phyloP scores from a whole-genome alignment of 2,888 invertebrate genomes.

The Philonicus albiceps region DNA sequence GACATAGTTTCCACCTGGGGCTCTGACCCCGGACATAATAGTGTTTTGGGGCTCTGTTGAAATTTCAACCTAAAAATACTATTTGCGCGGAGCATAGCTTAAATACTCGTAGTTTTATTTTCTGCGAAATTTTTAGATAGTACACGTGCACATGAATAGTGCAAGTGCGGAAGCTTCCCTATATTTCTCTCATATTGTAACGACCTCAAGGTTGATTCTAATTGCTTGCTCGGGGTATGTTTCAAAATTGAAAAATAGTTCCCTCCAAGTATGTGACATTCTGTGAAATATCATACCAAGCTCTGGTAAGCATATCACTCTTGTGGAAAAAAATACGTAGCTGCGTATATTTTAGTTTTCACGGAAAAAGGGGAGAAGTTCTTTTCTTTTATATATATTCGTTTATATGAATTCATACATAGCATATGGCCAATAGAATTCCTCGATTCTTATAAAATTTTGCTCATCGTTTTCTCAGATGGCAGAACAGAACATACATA shows the following conservation, averaged over 20 bases:
- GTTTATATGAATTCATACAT: not conserved
- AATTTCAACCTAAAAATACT: not conserved
- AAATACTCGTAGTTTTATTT: not conserved
- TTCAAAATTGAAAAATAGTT: not conserved
- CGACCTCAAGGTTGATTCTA: not conserved
- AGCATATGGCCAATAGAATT: not conserved
- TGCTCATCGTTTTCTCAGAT: not conserved
- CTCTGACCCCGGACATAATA: not conserved
- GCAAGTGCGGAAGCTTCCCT: not conserved
- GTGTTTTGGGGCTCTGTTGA: not conserved
- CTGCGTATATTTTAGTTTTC: not conserved
- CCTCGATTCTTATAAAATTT: not conserved
- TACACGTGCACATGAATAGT: not conserved
- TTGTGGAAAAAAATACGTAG: not conserved
- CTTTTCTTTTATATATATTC: not conserved
- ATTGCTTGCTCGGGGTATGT: not conserved
- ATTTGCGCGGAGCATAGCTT: not conserved
- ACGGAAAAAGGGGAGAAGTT: not conserved
- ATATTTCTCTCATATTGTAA: not conserved
- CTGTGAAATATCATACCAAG: not conserved
- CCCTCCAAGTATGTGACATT: not conserved
- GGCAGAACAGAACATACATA: not conserved
- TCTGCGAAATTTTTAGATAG: not conserved
- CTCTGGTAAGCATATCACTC: not conserved
- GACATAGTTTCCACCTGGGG: not conserved